phyloP scores from a whole-genome alignment of 1,140 invertebrate species.

The Atta colombica region DNA sequence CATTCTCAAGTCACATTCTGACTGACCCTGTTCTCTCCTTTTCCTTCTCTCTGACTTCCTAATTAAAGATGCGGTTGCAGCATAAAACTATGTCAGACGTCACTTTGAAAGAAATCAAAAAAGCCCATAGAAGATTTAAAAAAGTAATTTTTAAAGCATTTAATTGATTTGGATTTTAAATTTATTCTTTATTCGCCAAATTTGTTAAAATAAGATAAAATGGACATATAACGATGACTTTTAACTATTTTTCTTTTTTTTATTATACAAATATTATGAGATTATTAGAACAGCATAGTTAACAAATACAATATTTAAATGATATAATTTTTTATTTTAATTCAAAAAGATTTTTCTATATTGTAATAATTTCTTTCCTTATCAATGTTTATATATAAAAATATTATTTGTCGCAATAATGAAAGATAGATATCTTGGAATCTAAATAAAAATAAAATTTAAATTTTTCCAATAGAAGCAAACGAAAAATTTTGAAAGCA shows the following conservation, averaged over 20 bases:
- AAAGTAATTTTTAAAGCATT: not conserved
- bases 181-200: not conserved
- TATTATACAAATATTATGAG: not conserved
- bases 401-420: not conserved
- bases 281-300: not conserved
- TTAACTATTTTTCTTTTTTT: not conserved
- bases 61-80: constrained; percentile 50
- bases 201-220: not conserved
- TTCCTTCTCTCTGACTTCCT: not conserved
- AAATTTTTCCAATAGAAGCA: not conserved
- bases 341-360: not conserved
- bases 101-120: not conserved
- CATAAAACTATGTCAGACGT: not conserved
- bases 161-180: not conserved
- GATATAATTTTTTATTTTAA: constrained; percentile 11
- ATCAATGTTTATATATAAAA: not conserved
- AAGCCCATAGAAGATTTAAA: not conserved
- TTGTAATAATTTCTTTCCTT: not conserved
- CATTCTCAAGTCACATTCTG: constrained; percentile 45
- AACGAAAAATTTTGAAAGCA: not conserved
- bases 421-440: not conserved
- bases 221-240: not conserved
- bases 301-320: not conserved
- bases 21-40: constrained; percentile 17
- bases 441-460: not conserved